Evolutionary conservation across 2,888 invertebrate genomes (phyloP), one percentile per base, ranked within the genome.

Genomic region (Napeogenes inachia): DNA sequence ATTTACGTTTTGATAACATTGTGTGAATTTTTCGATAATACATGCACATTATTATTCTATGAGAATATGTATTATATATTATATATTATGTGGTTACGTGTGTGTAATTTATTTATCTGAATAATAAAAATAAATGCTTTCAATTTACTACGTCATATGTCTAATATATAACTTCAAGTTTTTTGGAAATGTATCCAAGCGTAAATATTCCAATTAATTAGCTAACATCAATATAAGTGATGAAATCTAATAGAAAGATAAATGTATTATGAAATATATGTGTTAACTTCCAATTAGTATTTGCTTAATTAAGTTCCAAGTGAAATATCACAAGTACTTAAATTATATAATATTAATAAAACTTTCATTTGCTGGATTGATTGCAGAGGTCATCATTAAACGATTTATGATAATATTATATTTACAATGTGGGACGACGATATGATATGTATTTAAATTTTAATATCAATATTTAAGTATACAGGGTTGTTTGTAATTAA

Each of bases 311-410:
- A 30, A 50, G 5, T 50, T 50, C 4, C 50, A 57, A 56, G 56
- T 50, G 55, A 50, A 56, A 57, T 63, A 21, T 21, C 60, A 35
- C 4, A 54, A 54, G 33, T 32, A 54, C 46, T 56, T 32, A 63
- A 30, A 63, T 63, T 57, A 63, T 60, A 57, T 54, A 57, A 57
- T 56, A 63, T 63, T 60, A 46, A 63, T 59, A 45, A 53, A 54
- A 42, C 57, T 60, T 46, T 38, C 54, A 57, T 60, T 54, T 47
- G 13, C 54, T 10, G 54, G 45, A 63, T 63, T 63, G 54, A 57
- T 63, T 46, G 57, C 45, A 54, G 57, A 60, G 60, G 59, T 60
- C 54, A 56, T 62, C 35, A 56, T 57, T 60, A 57, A 57, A 45
- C 55, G 50, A 60, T 60, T 57, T 54, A 57, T 60, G 62, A 59